Evolutionary conservation across 1,140 invertebrate species (phyloP).

Genomic region (Bombus fervidus): DNA sequence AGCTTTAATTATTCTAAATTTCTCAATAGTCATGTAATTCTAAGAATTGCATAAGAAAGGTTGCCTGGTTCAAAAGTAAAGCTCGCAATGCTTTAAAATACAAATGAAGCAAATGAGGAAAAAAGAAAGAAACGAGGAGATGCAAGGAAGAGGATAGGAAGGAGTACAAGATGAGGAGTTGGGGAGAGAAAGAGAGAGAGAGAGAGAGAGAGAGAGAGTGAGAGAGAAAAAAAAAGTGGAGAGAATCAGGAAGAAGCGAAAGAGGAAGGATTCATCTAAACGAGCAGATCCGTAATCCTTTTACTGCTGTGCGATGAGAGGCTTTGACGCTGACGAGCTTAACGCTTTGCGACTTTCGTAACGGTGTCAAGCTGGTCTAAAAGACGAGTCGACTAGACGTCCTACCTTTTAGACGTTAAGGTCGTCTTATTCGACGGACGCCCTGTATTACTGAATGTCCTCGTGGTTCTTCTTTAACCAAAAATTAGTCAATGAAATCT

Average conservation of each 20-base stretch:
- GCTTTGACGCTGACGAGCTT: slow-evolving; percentile 68
- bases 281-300: slow-evolving; percentile 65
- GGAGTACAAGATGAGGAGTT: slow-evolving; percentile 20
- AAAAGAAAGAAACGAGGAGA: background rate
- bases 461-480: background rate
- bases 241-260: slow-evolving; percentile 22
- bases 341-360: slow-evolving; percentile 64
- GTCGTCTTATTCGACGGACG: slow-evolving; percentile 28
- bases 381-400: slow-evolving; percentile 54
- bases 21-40: background rate
- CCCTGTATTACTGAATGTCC: background rate
- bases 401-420: slow-evolving; percentile 49
- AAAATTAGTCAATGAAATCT: background rate
- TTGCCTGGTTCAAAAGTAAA: background rate
- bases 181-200: background rate
- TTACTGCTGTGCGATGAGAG: slow-evolving; percentile 57
- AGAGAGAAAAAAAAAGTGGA: slow-evolving; percentile 1
- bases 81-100: background rate
- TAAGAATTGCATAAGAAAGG: background rate
- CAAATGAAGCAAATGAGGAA: background rate
- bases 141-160: slow-evolving; percentile 5
- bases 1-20: background rate
- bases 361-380: slow-evolving; percentile 64
- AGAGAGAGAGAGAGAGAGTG: too few species aligned
- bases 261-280: slow-evolving; percentile 60